Evolutionary conservation across 2,797 vertebrate species (phyloP).

Genomic region (Psittacula derbiana): DNA sequence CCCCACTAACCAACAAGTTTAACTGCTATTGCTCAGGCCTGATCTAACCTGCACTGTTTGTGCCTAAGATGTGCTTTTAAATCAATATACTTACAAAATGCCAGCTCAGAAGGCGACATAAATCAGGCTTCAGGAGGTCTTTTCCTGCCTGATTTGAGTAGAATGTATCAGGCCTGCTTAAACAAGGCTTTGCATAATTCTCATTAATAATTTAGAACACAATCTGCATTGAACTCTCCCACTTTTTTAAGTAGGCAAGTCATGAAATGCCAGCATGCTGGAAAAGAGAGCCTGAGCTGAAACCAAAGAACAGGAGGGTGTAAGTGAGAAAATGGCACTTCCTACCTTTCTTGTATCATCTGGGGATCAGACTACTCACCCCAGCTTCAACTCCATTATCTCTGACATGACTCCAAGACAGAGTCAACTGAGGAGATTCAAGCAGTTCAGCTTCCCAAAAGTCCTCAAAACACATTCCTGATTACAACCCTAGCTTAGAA

Average conservation of each 20-base stretch:
- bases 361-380: neutral
- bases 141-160: neutral
- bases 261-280: neutral
- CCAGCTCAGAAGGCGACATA: neutral
- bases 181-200: neutral
- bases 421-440: neutral
- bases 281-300: neutral
- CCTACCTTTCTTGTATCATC: neutral
- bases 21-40: neutral
- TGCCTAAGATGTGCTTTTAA: neutral
- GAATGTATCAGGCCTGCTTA: neutral
- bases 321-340: neutral
- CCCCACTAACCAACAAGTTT: neutral
- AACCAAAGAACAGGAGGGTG: neutral
- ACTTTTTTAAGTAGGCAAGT: neutral
- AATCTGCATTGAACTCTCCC: neutral
- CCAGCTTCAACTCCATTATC: neutral
- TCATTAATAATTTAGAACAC: neutral
- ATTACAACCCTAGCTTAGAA: neutral
- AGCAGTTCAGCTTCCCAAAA: neutral
- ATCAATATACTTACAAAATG: neutral
- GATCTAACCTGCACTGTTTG: neutral
- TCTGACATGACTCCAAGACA: neutral
- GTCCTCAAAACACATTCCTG: neutral
- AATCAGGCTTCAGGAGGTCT: conserved; percentile 13